Conservation (phyloP, 2,888 invertebrate genomes). For the Argyresthia albistria region DNA sequence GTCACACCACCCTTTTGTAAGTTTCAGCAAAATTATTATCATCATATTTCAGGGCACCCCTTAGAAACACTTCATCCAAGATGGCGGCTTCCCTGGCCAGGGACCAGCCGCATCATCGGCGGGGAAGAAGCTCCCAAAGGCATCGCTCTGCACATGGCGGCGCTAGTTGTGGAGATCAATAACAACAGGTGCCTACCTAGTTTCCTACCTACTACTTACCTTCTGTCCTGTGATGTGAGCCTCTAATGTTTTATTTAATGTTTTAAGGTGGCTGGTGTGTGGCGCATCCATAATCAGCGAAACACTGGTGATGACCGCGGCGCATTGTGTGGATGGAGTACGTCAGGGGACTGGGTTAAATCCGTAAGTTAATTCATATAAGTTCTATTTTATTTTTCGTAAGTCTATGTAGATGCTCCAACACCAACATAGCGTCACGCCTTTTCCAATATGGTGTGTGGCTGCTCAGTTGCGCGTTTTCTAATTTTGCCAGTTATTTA, state of each 20-base stretch:
- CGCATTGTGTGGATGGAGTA: constrained; percentile 13
- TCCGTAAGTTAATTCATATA: neutral
- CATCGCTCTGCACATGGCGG: constrained; percentile 8
- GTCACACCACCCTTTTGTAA: neutral
- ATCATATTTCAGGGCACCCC: neutral
- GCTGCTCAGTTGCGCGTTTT: too few species aligned
- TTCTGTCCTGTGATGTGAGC: too few species aligned
- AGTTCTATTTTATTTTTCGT: neutral
- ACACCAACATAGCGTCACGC: too few species aligned
- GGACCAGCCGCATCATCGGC: constrained; percentile 8
- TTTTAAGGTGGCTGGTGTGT: constrained; percentile 2
- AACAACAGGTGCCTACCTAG: neutral
- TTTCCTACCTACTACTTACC: too few species aligned
- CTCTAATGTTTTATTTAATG: too few species aligned
- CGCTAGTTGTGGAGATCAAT: constrained; percentile 3
- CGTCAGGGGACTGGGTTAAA: neutral
- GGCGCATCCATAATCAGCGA: constrained; percentile 6
- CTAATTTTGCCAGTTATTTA: too few species aligned
- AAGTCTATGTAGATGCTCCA: too few species aligned
- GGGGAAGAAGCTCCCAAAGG: constrained; percentile 8
- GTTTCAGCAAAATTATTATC: neutral
- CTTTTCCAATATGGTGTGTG: too few species aligned
- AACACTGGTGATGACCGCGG: constrained; percentile 7
- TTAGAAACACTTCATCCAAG: neutral
- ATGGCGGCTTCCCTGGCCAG: neutral